These are phyloP conservation scores for Lycocorax pyrrhopterus DNA, from an alignment of 2,113 vertebrate genomes.

Conservation along the genomic window DNA sequence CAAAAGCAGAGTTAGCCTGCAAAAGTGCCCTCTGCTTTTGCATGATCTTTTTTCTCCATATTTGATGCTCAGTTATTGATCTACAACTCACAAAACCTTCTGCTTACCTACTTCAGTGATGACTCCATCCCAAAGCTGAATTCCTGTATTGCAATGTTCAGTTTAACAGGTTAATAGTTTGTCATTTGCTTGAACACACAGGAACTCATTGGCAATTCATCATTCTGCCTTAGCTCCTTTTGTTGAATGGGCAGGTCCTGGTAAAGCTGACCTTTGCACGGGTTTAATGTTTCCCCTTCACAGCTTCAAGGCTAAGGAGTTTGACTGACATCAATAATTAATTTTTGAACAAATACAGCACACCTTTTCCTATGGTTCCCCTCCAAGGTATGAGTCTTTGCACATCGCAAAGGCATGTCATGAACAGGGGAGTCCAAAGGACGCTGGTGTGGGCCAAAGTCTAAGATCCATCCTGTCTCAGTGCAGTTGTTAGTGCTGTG, in stretches of 20 bases:
- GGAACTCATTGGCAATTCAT: constrained; percentile 14
- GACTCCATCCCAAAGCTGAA: background rate
- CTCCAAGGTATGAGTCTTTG: background rate
- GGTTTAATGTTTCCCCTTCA: constrained; percentile 39
- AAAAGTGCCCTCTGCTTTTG: background rate
- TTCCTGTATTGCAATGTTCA: constrained; percentile 5
- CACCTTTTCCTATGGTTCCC: background rate
- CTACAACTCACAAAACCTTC: background rate
- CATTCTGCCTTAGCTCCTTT: background rate
- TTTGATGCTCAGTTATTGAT: background rate
- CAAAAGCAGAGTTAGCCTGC: background rate
- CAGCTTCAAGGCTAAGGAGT: background rate
- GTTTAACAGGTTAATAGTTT: constrained; percentile 44
- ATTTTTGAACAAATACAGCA: constrained; percentile 48
- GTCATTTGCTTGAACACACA: constrained; percentile 34
- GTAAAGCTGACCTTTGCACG: background rate
- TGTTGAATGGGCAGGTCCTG: constrained; percentile 2
- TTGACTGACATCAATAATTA: constrained; percentile 37
- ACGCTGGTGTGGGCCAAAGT: background rate
- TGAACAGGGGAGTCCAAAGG: constrained; percentile 13
- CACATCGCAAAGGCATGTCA: background rate
- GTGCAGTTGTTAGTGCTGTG: background rate
- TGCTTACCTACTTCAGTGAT: background rate
- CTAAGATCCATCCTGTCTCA: background rate
- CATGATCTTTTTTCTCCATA: background rate